Evolutionary conservation across 2,888 invertebrate species (phyloP).

Genomic region (Erannis defoliaria): DNA sequence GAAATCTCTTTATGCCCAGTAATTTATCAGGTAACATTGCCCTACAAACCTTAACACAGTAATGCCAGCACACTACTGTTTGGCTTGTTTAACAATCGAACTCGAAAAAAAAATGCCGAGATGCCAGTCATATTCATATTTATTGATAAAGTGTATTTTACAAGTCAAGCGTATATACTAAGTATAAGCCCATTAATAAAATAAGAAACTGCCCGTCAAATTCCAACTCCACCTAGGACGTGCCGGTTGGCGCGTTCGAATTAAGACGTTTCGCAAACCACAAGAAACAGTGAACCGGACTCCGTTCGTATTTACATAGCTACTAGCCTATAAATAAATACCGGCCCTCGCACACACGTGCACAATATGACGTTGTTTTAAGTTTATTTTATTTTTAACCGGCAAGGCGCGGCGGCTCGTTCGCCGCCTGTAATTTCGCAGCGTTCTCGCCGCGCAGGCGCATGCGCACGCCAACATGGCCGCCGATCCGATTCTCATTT

Average conservation of each 20-base stretch:
- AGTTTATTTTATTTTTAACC: constrained; percentile 86
- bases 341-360: constrained; percentile 82
- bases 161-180: too few species aligned
- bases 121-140: too few species aligned
- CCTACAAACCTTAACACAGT: too few species aligned
- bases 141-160: too few species aligned
- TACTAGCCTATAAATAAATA: constrained; percentile 86
- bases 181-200: too few species aligned
- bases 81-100: too few species aligned
- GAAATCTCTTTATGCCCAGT: too few species aligned
- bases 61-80: too few species aligned
- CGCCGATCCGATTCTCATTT: constrained; percentile 67
- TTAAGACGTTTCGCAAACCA: constrained; percentile 84
- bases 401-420: constrained; percentile 71
- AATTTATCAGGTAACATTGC: too few species aligned
- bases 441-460: constrained; percentile 83
- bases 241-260: constrained; percentile 55
- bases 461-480: constrained; percentile 84
- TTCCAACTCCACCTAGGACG: constrained; percentile 20
- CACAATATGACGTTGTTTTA: constrained; percentile 85
- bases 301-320: constrained; percentile 83
- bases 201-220: constrained; percentile 6
- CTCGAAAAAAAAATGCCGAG: too few species aligned
- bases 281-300: constrained; percentile 74
- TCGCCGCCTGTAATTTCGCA: constrained; percentile 84